Evolutionary conservation across 2,888 invertebrate species (phyloP).

Genomic region (Phyto melanocephala): DNA sequence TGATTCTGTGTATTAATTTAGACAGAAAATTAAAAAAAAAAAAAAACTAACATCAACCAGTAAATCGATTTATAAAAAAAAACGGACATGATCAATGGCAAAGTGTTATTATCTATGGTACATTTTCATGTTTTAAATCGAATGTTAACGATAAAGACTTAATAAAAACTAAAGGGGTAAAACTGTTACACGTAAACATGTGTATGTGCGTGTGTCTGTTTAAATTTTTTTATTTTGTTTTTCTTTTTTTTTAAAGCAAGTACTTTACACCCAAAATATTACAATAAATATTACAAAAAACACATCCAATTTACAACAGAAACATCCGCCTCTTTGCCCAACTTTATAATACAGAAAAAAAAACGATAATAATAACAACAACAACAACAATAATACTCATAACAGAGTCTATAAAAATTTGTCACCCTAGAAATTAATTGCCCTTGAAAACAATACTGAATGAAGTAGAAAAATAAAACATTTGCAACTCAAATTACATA

Average conservation of each 20-base stretch:
- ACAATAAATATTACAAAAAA: conserved; percentile 26
- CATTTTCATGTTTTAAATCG: conserved; percentile 22
- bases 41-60: conserved; percentile 20
- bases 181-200: too few relatives aligned
- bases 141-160: conserved; percentile 18
- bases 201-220: not conserved
- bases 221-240: too few relatives aligned
- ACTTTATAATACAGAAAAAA: conserved; percentile 4
- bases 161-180: conserved; percentile 46
- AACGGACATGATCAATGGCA: conserved; percentile 15
- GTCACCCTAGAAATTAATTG: conserved; percentile 78
- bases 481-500: not conserved
- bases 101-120: conserved; percentile 25
- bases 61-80: conserved; percentile 52
- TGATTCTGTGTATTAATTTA: conserved; percentile 27
- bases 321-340: conserved; percentile 38
- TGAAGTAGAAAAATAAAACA: conserved; percentile 33
- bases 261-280: conserved; percentile 43
- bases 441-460: conserved; percentile 73
- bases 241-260: not conserved
- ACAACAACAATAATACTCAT: conserved; percentile 26
- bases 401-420: conserved; percentile 75
- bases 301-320: conserved; percentile 45
- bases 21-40: not conserved
- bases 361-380: conserved; percentile 9